phyloP scores from a whole-genome alignment of 2,113 vertebrate species.

The Varanus salvator region DNA sequence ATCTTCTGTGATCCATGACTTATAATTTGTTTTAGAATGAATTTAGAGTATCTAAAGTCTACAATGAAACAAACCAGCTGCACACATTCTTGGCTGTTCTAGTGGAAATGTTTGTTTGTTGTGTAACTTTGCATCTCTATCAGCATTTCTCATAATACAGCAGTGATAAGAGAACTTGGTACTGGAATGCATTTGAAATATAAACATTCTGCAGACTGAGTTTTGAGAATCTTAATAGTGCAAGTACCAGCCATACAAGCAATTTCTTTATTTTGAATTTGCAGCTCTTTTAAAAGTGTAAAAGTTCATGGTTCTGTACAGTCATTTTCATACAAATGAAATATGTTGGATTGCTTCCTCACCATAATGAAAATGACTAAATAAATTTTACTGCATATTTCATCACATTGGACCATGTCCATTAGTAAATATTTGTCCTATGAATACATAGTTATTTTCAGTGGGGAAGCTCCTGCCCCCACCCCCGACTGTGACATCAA shows the following conservation, averaged over 20 bases:
- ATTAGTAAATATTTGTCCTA: neutral
- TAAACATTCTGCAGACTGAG: neutral
- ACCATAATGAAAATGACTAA: constrained; percentile 6
- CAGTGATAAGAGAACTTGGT: neutral
- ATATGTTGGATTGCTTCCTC: neutral
- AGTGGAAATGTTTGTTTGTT: neutral
- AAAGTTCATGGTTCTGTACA: neutral
- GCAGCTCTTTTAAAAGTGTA: constrained; percentile 23
- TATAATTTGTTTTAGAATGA: neutral
- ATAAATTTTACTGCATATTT: neutral
- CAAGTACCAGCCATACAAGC: constrained; percentile 19
- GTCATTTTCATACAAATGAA: neutral
- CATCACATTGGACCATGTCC: neutral
- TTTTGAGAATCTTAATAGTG: neutral
- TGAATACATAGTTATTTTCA: neutral
- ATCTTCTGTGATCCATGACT: neutral
- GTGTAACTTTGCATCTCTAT: constrained; percentile 20
- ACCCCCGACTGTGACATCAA: neutral
- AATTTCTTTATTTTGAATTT: constrained; percentile 8
- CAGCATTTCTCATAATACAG: constrained; percentile 20
- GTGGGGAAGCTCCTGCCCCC: neutral
- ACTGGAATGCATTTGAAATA: constrained; percentile 17
- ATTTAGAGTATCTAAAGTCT: neutral
- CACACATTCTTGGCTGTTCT: neutral
- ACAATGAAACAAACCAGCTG: neutral